A percentile compares a stretch with the other conserved stretches of the same genome.
phyloP scores from a whole-genome alignment of 2,797 vertebrate genomes.

The Leptatherina wallacei region DNA sequence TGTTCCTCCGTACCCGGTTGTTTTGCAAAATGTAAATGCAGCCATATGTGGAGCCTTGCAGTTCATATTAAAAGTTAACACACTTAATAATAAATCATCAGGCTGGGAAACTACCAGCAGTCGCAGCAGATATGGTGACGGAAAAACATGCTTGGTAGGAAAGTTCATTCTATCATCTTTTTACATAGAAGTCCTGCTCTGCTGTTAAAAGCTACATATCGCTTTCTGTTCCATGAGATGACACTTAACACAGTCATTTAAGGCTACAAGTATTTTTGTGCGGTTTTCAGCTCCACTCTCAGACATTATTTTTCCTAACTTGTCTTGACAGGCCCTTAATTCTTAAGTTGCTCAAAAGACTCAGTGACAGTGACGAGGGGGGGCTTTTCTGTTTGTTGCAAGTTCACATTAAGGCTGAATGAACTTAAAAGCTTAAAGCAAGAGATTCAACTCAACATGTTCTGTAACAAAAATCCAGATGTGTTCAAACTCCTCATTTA shows the following conservation, averaged over 20 bases:
- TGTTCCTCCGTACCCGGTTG: slow-evolving; percentile 23
- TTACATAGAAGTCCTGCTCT: slow-evolving; percentile 24
- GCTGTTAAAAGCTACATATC: slow-evolving; percentile 21
- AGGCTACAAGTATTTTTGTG: slow-evolving; percentile 15
- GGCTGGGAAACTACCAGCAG: slow-evolving; percentile 52
- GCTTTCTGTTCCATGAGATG: slow-evolving; percentile 37
- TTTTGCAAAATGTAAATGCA: slow-evolving; percentile 57
- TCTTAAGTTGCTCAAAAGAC: slow-evolving; percentile 22
- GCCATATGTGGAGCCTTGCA: slow-evolving; percentile 51
- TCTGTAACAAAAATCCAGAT: slow-evolving; percentile 61
- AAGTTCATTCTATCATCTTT: slow-evolving; percentile 35
- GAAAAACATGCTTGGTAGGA: slow-evolving; percentile 45
- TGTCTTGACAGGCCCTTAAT: slow-evolving; percentile 36
- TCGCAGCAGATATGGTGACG: slow-evolving; percentile 29
- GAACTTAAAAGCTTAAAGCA: slow-evolving; percentile 40
- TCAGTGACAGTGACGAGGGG: slow-evolving; percentile 21
- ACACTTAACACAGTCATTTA: slow-evolving; percentile 27
- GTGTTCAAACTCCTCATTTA: slow-evolving; percentile 43
- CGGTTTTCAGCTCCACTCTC: slow-evolving; percentile 2
- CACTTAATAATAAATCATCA: slow-evolving; percentile 51
- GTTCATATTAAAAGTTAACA: slow-evolving; percentile 44
- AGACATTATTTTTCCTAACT: slow-evolving; percentile 19
- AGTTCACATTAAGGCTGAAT: slow-evolving; percentile 46
- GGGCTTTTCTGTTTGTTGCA: slow-evolving; percentile 41
- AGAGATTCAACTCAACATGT: slow-evolving; percentile 58